phyloP scores from a whole-genome alignment of 2,888 invertebrate genomes.

The Dicranocentrus wangi region DNA sequence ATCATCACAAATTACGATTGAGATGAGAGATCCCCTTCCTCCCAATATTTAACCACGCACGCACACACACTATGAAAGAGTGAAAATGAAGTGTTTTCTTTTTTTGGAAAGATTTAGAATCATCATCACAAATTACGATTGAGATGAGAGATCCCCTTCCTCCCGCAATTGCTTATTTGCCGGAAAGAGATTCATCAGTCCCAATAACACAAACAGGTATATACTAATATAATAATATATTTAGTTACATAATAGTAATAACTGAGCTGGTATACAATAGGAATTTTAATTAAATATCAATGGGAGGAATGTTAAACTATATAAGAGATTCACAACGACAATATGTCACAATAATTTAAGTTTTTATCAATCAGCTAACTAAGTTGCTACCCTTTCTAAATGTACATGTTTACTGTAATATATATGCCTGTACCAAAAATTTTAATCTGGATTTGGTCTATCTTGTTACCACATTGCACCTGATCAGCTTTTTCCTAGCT shows the following conservation, averaged over 20 bases:
- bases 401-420: background rate
- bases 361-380: background rate
- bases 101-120: background rate
- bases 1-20: conserved; percentile 15
- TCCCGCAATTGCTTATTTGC: too few relatives aligned
- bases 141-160: background rate
- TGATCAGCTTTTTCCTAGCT: conserved; percentile 30
- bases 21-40: background rate
- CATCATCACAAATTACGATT: conserved; percentile 10
- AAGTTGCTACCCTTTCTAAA: background rate
- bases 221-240: background rate
- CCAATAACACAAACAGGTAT: background rate
- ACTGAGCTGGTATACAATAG: background rate
- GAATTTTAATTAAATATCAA: background rate
- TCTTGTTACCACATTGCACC: conserved; percentile 46
- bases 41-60: background rate
- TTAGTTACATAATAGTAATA: background rate
- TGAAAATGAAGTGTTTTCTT: too few relatives aligned
- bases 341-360: background rate
- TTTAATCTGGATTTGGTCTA: conserved; percentile 43
- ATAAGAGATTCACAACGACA: background rate
- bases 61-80: too few relatives aligned
- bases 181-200: too few relatives aligned
- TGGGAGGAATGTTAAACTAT: background rate
- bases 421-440: background rate